These are phyloP conservation scores for Achlya flavicornis DNA, from an alignment of 2,888 invertebrate genomes.

Conservation along the genomic window DNA sequence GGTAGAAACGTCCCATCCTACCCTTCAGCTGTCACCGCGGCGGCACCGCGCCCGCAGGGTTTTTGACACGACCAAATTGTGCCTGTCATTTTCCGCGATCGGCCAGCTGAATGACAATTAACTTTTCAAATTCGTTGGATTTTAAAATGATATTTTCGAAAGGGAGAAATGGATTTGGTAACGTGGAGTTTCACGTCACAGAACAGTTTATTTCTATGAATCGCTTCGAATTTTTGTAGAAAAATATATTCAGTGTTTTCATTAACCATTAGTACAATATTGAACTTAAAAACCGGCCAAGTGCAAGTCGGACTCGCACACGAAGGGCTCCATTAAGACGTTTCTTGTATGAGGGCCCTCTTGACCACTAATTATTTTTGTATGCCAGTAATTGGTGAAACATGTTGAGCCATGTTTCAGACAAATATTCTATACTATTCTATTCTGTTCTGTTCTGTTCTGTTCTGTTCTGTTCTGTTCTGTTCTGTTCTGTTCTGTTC, in stretches of 20 bases:
- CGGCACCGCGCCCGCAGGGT: slow-evolving; percentile 35
- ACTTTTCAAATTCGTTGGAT: slow-evolving; percentile 41
- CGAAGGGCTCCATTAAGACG: too few species aligned
- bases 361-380: too few species aligned
- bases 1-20: slow-evolving; percentile 29
- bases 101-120: slow-evolving; percentile 55
- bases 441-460: too few species aligned
- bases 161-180: slow-evolving; percentile 1
- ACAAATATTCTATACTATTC: too few species aligned
- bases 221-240: neutral
- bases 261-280: neutral
- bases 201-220: neutral
- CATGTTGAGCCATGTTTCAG: too few species aligned
- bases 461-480: too few species aligned
- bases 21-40: slow-evolving; percentile 47
- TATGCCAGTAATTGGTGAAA: too few species aligned
- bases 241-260: neutral
- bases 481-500: too few species aligned
- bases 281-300: too few species aligned
- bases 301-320: too few species aligned
- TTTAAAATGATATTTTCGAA: slow-evolving; percentile 45
- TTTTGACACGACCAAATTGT: slow-evolving; percentile 64
- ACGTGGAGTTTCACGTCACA: neutral
- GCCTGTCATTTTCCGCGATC: slow-evolving; percentile 53
- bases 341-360: too few species aligned